Evolutionary conservation across 2,888 invertebrate genomes (phyloP).

Genomic region (Lithophane leautieri): DNA sequence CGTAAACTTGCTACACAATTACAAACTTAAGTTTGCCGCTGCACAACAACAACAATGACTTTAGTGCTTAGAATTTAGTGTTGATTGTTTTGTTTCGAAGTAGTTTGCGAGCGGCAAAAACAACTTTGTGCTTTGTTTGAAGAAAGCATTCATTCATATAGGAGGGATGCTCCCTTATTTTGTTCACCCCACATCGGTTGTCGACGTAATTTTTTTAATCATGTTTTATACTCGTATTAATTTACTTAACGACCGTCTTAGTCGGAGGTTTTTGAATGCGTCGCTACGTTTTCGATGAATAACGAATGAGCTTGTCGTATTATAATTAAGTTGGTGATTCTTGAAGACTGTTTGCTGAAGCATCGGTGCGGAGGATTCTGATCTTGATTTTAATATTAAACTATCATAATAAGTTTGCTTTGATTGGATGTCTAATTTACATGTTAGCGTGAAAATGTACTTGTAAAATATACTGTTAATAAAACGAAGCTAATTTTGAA

Average conservation of each 20-base stretch:
- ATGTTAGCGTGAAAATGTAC: constrained; percentile 1
- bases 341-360: constrained; percentile 78
- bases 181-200: constrained; percentile 77
- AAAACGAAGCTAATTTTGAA: constrained; percentile 20
- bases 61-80: constrained; percentile 62
- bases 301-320: constrained; percentile 81
- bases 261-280: constrained; percentile 80
- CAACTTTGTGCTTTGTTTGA: constrained; percentile 68
- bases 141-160: constrained; percentile 84
- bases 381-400: constrained; percentile 60
- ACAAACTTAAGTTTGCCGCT: constrained; percentile 71
- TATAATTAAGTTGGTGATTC: constrained; percentile 68
- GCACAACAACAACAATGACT: constrained; percentile 47
- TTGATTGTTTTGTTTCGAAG: constrained; percentile 54
- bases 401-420: constrained; percentile 43
- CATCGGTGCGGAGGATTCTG: constrained; percentile 63
- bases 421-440: constrained; percentile 50
- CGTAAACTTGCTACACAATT: constrained; percentile 84
- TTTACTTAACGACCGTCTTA: constrained; percentile 89
- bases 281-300: constrained; percentile 87
- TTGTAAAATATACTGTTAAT: constrained; percentile 5
- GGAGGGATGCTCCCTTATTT: constrained; percentile 82
- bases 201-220: constrained; percentile 90
- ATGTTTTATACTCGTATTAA: constrained; percentile 90
- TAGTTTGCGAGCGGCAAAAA: constrained; percentile 43